phyloP scores from a whole-genome alignment of 2,113 vertebrate species.

The Eclectus roratus region DNA sequence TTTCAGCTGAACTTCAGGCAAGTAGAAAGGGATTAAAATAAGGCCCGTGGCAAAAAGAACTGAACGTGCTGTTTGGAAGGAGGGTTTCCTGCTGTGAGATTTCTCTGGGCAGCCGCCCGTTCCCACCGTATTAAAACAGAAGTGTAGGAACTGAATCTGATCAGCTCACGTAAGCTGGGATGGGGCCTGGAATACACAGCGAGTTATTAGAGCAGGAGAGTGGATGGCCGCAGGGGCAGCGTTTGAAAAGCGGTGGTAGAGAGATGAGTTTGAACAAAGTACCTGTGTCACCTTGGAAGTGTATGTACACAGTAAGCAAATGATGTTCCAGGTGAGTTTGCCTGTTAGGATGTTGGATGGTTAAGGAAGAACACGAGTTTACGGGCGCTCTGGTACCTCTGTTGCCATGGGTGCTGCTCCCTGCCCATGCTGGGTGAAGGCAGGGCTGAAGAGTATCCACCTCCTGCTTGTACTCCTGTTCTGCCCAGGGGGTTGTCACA shows the following conservation, averaged over 20 bases:
- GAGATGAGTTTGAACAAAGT: not conserved
- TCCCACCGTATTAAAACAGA: not conserved
- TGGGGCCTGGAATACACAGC: not conserved
- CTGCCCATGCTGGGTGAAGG: not conserved
- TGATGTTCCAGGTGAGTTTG: not conserved
- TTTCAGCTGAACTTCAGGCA: slow-evolving; percentile 47
- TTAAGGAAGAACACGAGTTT: not conserved
- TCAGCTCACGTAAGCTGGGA: not conserved
- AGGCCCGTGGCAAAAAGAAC: slow-evolving; percentile 29
- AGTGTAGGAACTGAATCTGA: not conserved
- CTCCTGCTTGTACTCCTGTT: too few relatives aligned
- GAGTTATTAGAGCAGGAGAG: not conserved
- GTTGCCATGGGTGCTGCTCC: not conserved
- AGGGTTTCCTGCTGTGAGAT: slow-evolving; percentile 7
- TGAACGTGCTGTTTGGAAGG: slow-evolving; percentile 9
- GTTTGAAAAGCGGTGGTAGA: fast-evolving
- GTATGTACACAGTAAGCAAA: not conserved
- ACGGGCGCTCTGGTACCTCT: not conserved
- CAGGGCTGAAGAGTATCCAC: not conserved
- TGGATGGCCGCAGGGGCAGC: not conserved
- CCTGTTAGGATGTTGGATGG: not conserved
- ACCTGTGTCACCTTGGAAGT: not conserved
- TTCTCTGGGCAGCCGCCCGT: not conserved
- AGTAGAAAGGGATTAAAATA: slow-evolving; percentile 31
- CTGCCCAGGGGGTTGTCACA: fast-evolving